Evolutionary conservation across 2,888 invertebrate genomes (phyloP).

Genomic region (Dendrolimus houi): DNA sequence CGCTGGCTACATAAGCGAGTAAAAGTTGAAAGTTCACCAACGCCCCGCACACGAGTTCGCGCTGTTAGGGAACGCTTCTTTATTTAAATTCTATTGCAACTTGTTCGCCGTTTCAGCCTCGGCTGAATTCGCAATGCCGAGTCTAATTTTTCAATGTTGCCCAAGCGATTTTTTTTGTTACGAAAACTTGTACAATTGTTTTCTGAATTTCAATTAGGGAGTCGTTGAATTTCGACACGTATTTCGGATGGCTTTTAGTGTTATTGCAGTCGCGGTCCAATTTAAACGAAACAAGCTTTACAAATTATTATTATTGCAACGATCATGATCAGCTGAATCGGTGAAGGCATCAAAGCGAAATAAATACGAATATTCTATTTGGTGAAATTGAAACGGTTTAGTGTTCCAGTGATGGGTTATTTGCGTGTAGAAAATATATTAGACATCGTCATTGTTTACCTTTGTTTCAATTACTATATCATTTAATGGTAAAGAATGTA

Average conservation of each 20-base stretch:
- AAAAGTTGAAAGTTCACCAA: conserved; percentile 75
- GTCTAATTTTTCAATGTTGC: conserved; percentile 57
- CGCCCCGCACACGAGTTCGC: conserved; percentile 60
- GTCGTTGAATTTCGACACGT: conserved; percentile 35
- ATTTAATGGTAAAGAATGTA: too few species aligned
- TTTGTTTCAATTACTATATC: background rate
- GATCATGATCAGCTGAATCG: conserved; percentile 24
- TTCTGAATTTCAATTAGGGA: conserved; percentile 38
- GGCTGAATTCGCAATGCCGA: conserved; percentile 52
- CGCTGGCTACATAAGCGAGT: conserved; percentile 56
- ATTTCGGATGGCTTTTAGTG: conserved; percentile 34
- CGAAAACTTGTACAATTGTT: conserved; percentile 42
- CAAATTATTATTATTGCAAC: conserved; percentile 21
- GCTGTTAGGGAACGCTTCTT: conserved; percentile 66
- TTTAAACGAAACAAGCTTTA: conserved; percentile 45
- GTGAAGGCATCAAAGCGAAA: conserved; percentile 28
- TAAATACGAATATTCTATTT: conserved; percentile 37
- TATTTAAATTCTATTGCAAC: conserved; percentile 77
- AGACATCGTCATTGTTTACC: conserved; percentile 38
- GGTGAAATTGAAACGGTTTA: conserved; percentile 53
- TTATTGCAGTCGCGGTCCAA: conserved; percentile 46
- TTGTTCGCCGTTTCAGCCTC: conserved; percentile 66
- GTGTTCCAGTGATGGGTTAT: conserved; percentile 39
- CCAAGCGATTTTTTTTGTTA: conserved; percentile 28
- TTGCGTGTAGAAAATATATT: conserved; percentile 47